phyloP scores from a whole-genome alignment of 1,140 invertebrate species.

The Orchestia grillus region DNA sequence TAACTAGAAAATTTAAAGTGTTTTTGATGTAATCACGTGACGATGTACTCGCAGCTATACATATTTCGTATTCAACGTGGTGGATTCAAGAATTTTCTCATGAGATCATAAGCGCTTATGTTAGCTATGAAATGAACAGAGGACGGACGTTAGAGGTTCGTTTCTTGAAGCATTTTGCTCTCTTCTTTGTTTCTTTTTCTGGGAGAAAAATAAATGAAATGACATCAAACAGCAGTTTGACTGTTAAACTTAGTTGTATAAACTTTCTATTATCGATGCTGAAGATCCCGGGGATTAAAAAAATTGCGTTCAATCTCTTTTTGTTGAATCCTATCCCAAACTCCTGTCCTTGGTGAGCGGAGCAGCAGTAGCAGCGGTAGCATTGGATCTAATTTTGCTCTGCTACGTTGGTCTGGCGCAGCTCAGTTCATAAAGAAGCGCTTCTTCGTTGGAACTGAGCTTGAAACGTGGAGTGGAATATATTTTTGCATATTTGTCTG shows the following conservation, averaged over 20 bases:
- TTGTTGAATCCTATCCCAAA: slow-evolving; percentile 1
- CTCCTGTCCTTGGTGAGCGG: background rate
- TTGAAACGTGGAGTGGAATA: background rate
- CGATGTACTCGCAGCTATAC: background rate
- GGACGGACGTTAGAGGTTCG: background rate
- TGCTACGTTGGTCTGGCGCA: background rate
- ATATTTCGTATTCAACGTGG: background rate
- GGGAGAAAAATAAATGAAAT: background rate
- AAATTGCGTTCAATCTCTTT: background rate
- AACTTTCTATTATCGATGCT: background rate
- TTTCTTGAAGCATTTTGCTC: background rate
- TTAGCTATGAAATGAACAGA: background rate
- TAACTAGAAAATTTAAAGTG: background rate
- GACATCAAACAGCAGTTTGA: background rate
- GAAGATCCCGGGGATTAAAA: background rate
- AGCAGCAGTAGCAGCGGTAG: background rate
- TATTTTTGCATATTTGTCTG: background rate
- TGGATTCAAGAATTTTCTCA: background rate
- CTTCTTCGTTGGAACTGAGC: background rate
- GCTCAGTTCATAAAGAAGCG: background rate
- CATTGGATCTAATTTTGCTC: background rate
- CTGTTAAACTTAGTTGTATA: background rate
- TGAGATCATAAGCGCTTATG: background rate
- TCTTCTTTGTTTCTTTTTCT: background rate
- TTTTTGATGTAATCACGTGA: background rate